Percentiles rank a stretch among this genome's conserved stretches.
These are phyloP conservation scores for Pygoscelis antarcticus DNA, from an alignment of 2,113 vertebrate genomes.

Conservation along the genomic window DNA sequence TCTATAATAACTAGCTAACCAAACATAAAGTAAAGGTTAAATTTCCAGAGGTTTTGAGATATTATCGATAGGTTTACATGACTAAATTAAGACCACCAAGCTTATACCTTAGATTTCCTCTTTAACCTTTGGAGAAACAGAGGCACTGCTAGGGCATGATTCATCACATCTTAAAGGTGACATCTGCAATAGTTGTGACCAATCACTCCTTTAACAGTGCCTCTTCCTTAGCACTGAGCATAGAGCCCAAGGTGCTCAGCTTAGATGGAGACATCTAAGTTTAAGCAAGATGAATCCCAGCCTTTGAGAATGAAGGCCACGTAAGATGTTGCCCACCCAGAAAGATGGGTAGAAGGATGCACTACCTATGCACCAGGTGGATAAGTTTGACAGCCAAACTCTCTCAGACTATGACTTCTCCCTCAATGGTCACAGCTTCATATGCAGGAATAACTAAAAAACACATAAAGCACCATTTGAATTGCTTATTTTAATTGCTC, in stretches of 20 bases:
- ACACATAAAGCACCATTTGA: neutral
- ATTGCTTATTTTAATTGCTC: neutral
- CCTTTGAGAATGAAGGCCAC: neutral
- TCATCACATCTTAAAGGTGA: neutral
- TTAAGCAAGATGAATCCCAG: neutral
- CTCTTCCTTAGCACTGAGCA: neutral
- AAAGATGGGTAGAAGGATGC: neutral
- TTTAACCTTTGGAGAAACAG: neutral
- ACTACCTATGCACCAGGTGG: neutral
- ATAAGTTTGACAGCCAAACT: neutral
- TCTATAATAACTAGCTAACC: slow-evolving; percentile 40
- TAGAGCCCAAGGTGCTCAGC: neutral
- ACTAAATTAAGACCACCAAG: neutral
- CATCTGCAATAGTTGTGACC: neutral
- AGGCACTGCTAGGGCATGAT: neutral
- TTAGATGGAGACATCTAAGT: neutral
- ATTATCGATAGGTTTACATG: neutral
- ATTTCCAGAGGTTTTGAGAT: slow-evolving; percentile 16
- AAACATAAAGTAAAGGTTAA: slow-evolving; percentile 41
- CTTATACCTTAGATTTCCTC: neutral
- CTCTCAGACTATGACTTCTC: neutral
- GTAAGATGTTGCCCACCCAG: neutral
- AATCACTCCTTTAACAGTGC: neutral
- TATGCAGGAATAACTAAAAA: neutral
- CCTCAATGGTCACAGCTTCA: neutral